Base-by-base conservation (phyloP, 2,888 invertebrate species). In the Panopea generosa region DNA sequence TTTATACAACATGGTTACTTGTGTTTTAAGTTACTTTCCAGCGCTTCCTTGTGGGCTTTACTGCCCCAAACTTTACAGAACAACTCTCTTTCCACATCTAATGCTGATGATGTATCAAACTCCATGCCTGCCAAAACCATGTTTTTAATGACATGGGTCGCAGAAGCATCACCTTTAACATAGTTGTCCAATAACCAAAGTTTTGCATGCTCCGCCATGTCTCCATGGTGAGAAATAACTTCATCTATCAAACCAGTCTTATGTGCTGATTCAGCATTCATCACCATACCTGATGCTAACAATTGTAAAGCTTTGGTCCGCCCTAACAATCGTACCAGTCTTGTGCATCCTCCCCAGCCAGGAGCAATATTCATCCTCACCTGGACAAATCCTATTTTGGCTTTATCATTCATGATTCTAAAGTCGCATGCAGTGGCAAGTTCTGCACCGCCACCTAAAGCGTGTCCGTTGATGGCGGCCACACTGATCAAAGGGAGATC, bases 401-500 rank as follows among this genome's bases (percentile, higher is more conserved):
- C 92, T 1, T 75, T 65, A 0, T 82, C 56, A 0, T 92, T 90
- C 86, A 93, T 90, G 1, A 94, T 74, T 18, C 94, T 87, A 74
- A 93, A 93, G 84, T 94, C 94, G 84, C 94, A 94, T 1, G 93
- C 91, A 22, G 93, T 90, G 0, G 93, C 88, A 9, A 94, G 67
- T 85, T 94, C 94, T 0, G 94, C 93, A 3, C 94, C 94, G 1
- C 94, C 94, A 7, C 94, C 94, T 1, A 94, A 78, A 1, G 94
- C 94, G 72, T 86, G 86, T 20, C 94, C 94, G 69, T 93, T 87
- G 14, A 94, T 88, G 7, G 94, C 85, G 20, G 94, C 93, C 1
- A 94, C 91, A 40, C 93, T 93, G 1, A 94, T 82, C n/a, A 94
- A 69, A 0, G 94, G 94, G 16, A 94, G 87, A 1, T 87, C 87